These are phyloP conservation scores for Amblyjoppa fuscipennis DNA, from an alignment of 2,888 invertebrate species.

Conservation along the genomic window DNA sequence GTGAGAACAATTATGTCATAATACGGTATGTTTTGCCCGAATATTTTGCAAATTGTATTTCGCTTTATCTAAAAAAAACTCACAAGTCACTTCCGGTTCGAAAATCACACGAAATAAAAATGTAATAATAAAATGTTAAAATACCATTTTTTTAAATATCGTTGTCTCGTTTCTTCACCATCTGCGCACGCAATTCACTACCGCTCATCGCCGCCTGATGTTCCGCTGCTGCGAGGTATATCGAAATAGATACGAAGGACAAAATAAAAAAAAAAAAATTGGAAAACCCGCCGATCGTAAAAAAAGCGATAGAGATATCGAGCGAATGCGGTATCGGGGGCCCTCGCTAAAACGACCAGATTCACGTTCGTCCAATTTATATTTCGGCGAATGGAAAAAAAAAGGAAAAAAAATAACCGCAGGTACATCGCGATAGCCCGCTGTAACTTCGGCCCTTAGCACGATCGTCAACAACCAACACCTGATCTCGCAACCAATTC, in stretches of 20 bases:
- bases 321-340: not conserved
- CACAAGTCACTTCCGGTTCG: not conserved
- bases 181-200: not conserved
- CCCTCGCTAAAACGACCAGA: conserved; percentile 56
- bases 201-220: conserved; percentile 25
- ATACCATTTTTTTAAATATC: conserved; percentile 41
- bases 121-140: conserved; percentile 49
- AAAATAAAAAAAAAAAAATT: conserved; percentile 7
- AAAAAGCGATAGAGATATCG: conserved; percentile 1
- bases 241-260: conserved; percentile 11
- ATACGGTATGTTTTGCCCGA: no score
- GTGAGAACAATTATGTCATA: no score
- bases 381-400: conserved; percentile 16
- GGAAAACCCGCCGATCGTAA: not conserved
- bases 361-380: conserved; percentile 62
- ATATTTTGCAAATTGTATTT: no score
- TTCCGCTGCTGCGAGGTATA: not conserved
- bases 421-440: not conserved
- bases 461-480: not conserved
- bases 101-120: conserved; percentile 50
- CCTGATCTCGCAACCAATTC: not conserved
- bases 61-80: no score
- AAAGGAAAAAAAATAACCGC: not conserved
- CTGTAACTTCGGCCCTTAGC: not conserved
- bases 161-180: not conserved